Percentiles rank a stretch among this genome's conserved stretches.
phyloP scores from a whole-genome alignment of 2,797 vertebrate genomes.

The Lagocephalus sceleratus region DNA sequence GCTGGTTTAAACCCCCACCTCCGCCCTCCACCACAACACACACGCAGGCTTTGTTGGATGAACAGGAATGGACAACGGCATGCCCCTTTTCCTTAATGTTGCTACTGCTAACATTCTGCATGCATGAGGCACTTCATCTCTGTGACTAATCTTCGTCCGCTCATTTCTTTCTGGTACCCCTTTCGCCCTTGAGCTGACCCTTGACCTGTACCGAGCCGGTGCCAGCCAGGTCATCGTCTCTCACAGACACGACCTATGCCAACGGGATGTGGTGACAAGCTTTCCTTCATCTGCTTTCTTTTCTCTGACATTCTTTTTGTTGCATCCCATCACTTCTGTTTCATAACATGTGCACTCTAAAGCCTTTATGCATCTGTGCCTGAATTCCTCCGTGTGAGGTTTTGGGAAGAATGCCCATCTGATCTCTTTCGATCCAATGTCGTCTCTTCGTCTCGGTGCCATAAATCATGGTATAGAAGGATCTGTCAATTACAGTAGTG shows the following conservation, averaged over 20 bases:
- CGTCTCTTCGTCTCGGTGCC: slow-evolving; percentile 7
- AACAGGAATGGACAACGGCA: slow-evolving; percentile 13
- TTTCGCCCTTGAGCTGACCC: slow-evolving; percentile 34
- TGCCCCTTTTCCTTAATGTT: too few species aligned
- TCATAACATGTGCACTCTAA: not conserved
- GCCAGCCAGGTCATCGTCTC: slow-evolving; percentile 40
- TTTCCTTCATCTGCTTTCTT: slow-evolving; percentile 6
- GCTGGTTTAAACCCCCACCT: slow-evolving; percentile 20
- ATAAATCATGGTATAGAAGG: slow-evolving; percentile 16
- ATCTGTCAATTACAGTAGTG: slow-evolving; percentile 48
- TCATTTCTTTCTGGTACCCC: slow-evolving; percentile 17
- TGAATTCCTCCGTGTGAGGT: not conserved
- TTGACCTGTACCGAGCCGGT: slow-evolving; percentile 30
- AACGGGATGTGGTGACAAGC: slow-evolving; percentile 13
- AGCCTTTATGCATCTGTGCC: not conserved
- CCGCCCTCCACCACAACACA: not conserved
- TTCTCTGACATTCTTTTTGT: slow-evolving; percentile 1
- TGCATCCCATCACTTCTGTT: not conserved
- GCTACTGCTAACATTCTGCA: too few species aligned
- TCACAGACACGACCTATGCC: slow-evolving; percentile 6
- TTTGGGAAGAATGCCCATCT: slow-evolving; percentile 8
- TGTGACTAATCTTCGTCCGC: not conserved
- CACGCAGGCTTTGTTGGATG: slow-evolving; percentile 8
- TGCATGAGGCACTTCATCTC: not conserved
- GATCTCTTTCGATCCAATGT: not conserved